Base-by-base conservation (phyloP, 2,797 vertebrate genomes). In the Neopelma chrysocephalum region DNA sequence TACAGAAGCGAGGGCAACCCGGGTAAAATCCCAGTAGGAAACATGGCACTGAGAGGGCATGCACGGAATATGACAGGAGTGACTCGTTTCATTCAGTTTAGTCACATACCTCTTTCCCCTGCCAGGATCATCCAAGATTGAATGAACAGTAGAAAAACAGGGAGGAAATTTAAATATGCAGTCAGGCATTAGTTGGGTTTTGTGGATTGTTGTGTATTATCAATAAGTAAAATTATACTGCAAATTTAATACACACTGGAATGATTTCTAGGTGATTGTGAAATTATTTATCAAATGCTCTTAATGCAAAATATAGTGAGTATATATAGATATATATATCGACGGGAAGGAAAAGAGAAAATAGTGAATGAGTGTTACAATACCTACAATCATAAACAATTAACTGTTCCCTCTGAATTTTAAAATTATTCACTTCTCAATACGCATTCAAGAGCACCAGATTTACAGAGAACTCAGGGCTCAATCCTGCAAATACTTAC, bases 21-120 rank as follows among this genome's bases (percentile, higher is more conserved):
- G 90, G 98, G 98, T 96, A 97, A 98, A 98, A 97, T 98, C 98
- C 98, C 98, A 97, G 96, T 94, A 96, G 97, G 97, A 98, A 98
- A 98, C 98, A 98, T 97, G 98, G 97, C 97, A 98, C 98, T 97
- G 97, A 98, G 96, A 98, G 98, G 98, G 98, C 99, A 99, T 99
- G 99, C 99, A 99, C 98, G 97, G 96, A 98, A 97, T 98, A 98
- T 98, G 98, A 97, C 92, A 97, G 97, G 97, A 98, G 98, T 90
- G 97, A 98, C 98, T 98, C 93, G 90, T 93, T 93, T 98, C 97
- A 98, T 98, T 98, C 98, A 92, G 95, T 93, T 98, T 97, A 96
- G 98, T 98, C 98, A 99, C 99, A 98, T 99, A 99, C 99, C 99
- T 99, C 99, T 99, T 99, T 99, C 97, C 99, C 99, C 99, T 99